Base-by-base conservation (phyloP, 2,113 vertebrate genomes). In the Ciconia boyciana region DNA sequence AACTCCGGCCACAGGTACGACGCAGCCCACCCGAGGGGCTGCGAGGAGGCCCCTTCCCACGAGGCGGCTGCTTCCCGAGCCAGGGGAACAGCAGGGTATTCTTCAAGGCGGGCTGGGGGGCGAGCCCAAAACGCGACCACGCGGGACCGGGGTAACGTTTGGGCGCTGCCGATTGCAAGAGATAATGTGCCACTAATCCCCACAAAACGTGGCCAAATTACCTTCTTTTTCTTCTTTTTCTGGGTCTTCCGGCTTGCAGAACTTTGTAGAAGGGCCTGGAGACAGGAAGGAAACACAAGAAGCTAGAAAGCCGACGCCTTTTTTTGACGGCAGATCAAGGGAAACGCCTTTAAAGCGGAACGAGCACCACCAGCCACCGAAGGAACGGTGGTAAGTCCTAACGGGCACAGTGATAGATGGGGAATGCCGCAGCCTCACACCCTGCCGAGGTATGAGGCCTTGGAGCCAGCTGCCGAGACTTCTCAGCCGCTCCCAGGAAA, bases 221-320 rank as follows among this genome's bases (percentile, higher is more conserved):
- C 99, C 99, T 99, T 99, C 98, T 99, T 99, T 98, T 99, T 99
- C 99, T 99, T 99, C 98, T 99, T 99, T 98, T 99, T 99, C 97
- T 99, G 99, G 55, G 99, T 99, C 98, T 99, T 99, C 61, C 99
- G 98, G 97, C 99, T 99, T 84, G 99, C 99, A 57, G 99, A 99
- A 98, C 99, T 99, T 85, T 99, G 99, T 95, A 99, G 98, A 80
- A 99, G 98, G 94, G 99, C 98, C 99, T 99, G 84, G 43, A 94
- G 69, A 24, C 12, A 7, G 68, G 54, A 89, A 84, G 62, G 68
- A 46, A 78, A 58, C 13, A 21, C 3, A 13, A 60, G 29, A 10
- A 87, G 55, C 19, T 24, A 32, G 46, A 69, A 11, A 62, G 48
- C 1, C 0, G 5, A 6, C 12, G 7, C 2, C 2, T 13, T 34